Conservation (phyloP, 2,113 vertebrate species). For the Salvelinus sp. region DNA sequence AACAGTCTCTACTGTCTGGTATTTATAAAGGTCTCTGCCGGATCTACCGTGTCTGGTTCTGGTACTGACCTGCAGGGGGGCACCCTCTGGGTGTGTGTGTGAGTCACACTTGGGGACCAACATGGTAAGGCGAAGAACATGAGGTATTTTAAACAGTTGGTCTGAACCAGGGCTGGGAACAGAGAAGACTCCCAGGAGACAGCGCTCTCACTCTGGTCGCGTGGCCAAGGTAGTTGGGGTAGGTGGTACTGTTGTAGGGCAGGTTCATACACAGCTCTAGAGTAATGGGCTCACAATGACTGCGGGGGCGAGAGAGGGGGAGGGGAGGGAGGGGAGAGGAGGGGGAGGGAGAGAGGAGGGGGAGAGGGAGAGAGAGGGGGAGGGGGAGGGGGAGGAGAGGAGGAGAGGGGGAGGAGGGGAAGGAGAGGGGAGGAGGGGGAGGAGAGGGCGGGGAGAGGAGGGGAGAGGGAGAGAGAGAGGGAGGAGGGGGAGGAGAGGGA, state of each 20-base stretch:
- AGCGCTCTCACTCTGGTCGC: slow-evolving; percentile 90
- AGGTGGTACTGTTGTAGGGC: slow-evolving; percentile 89
- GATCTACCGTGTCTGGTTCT: too few relatives aligned
- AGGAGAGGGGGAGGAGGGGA: too few relatives aligned
- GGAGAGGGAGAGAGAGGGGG: too few relatives aligned
- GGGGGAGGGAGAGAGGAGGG: too few relatives aligned
- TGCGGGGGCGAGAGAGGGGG: slow-evolving; percentile 29
- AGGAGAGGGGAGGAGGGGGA: too few relatives aligned
- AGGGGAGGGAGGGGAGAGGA: too few relatives aligned
- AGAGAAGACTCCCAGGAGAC: slow-evolving; percentile 94
- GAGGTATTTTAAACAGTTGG: slow-evolving; percentile 95
- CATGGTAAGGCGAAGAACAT: slow-evolving; percentile 97
- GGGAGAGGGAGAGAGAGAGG: too few relatives aligned
- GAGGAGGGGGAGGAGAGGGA: too few relatives aligned
- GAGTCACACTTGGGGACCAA: slow-evolving; percentile 94
- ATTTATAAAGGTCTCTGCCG: too few relatives aligned
- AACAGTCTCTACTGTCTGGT: too few relatives aligned
- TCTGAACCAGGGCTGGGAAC: slow-evolving; percentile 94
- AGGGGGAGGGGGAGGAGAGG: too few relatives aligned
- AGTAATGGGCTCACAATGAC: slow-evolving; percentile 85
- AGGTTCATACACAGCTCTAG: slow-evolving; percentile 95
- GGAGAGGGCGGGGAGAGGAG: too few relatives aligned
- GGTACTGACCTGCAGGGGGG: slow-evolving; percentile 88
- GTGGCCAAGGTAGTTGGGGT: slow-evolving; percentile 93
- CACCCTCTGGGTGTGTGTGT: slow-evolving; percentile 78